These are phyloP conservation scores for Lathamus discolor DNA, from an alignment of 2,113 vertebrate species.

Conservation along the genomic window DNA sequence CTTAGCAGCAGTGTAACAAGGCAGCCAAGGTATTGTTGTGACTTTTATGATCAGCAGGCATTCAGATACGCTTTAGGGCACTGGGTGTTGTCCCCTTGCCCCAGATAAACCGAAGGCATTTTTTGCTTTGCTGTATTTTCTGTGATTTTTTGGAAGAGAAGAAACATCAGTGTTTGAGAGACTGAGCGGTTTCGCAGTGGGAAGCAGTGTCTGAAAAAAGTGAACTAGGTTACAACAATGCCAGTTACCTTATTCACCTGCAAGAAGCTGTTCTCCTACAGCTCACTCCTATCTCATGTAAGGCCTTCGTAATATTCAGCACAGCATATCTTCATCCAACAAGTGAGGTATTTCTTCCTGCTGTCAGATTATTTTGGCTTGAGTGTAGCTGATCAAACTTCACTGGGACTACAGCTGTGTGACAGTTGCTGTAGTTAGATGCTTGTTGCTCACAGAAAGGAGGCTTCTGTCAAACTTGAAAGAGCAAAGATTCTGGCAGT, in stretches of 20 bases:
- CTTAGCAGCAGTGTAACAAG: background rate
- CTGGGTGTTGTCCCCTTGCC: too few relatives aligned
- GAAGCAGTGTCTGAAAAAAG: background rate
- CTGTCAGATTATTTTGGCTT: constrained; percentile 1
- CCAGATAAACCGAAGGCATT: background rate
- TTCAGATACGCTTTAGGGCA: background rate
- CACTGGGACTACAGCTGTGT: background rate
- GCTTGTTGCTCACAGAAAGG: background rate
- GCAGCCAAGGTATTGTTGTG: background rate
- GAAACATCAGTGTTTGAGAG: background rate
- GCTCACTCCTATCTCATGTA: background rate
- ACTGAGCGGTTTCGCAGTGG: background rate
- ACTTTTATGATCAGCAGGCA: background rate
- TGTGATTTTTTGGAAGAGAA: background rate
- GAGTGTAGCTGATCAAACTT: background rate
- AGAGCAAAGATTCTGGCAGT: background rate
- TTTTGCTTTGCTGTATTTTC: background rate
- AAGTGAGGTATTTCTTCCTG: background rate
- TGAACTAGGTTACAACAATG: background rate
- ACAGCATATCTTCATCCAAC: background rate
- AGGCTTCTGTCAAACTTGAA: background rate
- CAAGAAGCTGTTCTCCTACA: background rate
- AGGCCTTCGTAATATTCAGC: background rate
- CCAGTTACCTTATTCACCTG: background rate
- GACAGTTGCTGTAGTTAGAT: background rate